Percentiles rank a stretch among this genome's conserved stretches.
Evolutionary conservation across 2,797 vertebrate genomes (phyloP).

Genomic region (Mus spretus): DNA sequence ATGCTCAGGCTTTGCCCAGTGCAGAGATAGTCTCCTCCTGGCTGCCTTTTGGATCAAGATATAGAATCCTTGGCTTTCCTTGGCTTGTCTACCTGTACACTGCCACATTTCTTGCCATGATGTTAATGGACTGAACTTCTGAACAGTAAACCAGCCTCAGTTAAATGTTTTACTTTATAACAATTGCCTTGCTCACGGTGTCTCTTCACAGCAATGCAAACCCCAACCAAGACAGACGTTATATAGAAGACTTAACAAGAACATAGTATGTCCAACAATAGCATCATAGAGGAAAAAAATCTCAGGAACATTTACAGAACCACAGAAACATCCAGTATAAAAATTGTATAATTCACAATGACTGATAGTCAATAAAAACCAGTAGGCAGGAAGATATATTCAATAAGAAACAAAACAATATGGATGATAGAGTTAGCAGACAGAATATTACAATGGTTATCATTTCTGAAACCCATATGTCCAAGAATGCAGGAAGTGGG

Average conservation of each 20-base stretch:
- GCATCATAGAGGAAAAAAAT: not conserved
- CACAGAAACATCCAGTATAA: not conserved
- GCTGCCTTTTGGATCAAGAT: not conserved
- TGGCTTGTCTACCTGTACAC: not conserved
- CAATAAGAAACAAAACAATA: conserved; percentile 7
- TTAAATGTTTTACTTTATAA: not conserved
- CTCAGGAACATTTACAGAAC: not conserved
- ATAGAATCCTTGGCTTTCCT: not conserved
- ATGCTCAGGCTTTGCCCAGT: not conserved
- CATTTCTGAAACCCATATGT: not conserved
- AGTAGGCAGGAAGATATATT: not conserved
- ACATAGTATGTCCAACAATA: not conserved
- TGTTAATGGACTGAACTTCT: not conserved
- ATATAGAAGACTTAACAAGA: not conserved
- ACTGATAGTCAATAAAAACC: not conserved
- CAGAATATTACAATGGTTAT: conserved; percentile 3
- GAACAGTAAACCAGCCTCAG: not conserved
- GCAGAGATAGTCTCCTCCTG: not conserved
- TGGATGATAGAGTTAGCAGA: conserved; percentile 25
- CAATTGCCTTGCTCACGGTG: not conserved
- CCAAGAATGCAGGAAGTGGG: not conserved
- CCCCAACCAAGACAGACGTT: not conserved
- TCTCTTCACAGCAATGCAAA: not conserved
- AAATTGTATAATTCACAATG: not conserved
- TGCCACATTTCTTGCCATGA: not conserved